phyloP scores from a whole-genome alignment of 2,113 vertebrate genomes.

The Cromileptes altivelis region DNA sequence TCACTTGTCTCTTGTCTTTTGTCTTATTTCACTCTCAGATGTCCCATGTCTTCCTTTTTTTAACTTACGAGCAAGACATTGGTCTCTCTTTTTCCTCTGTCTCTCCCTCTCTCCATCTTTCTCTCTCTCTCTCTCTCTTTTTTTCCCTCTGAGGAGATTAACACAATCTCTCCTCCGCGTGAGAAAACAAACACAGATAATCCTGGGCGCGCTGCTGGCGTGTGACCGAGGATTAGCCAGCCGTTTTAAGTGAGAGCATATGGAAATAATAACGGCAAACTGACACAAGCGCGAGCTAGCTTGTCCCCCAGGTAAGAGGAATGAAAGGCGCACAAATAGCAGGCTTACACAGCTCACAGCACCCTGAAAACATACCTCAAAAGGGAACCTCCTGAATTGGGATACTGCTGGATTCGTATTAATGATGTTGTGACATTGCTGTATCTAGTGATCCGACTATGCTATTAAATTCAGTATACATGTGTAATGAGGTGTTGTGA shows the following conservation, averaged over 20 bases:
- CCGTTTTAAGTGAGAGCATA: slow-evolving; percentile 80
- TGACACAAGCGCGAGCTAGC: slow-evolving; percentile 54
- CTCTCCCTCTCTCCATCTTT: slow-evolving; percentile 28
- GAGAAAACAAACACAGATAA: slow-evolving; percentile 87
- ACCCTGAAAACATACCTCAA: slow-evolving; percentile 49
- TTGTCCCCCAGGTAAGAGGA: slow-evolving; percentile 72
- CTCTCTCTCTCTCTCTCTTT: slow-evolving; percentile 19
- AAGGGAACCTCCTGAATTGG: slow-evolving; percentile 51
- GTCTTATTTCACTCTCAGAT: slow-evolving; percentile 57
- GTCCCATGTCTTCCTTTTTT: slow-evolving; percentile 24
- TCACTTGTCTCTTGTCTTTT: slow-evolving; percentile 61
- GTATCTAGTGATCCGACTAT: slow-evolving; percentile 35
- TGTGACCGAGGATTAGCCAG: slow-evolving; percentile 83
- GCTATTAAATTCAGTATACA: slow-evolving; percentile 36
- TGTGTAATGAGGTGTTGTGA: slow-evolving; percentile 59
- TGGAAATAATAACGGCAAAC: slow-evolving; percentile 79
- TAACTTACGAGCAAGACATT: slow-evolving; percentile 44
- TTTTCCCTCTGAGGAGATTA: slow-evolving; percentile 79
- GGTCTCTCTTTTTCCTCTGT: slow-evolving; percentile 29
- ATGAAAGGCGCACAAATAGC: slow-evolving; percentile 67
- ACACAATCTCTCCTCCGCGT: slow-evolving; percentile 81
- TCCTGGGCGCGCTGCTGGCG: slow-evolving; percentile 79
- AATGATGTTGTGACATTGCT: slow-evolving; percentile 58
- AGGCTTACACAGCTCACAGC: slow-evolving; percentile 69
- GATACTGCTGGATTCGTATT: slow-evolving; percentile 37